These are phyloP conservation scores for Phortica magna DNA, from an alignment of 2,888 invertebrate species.

Conservation along the genomic window DNA sequence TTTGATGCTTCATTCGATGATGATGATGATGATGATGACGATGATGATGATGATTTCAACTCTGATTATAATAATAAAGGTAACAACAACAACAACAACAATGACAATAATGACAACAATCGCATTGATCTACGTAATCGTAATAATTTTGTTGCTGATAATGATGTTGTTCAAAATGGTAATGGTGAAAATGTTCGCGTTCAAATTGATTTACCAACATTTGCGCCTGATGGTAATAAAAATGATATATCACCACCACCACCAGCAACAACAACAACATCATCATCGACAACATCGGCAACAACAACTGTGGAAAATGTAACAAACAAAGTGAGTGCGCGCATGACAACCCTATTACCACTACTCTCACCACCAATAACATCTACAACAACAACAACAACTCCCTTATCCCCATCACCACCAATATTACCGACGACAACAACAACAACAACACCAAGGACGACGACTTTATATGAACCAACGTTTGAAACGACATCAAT, in stretches of 20 bases:
- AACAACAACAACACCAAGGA: conserved; percentile 35
- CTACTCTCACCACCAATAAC: conserved; percentile 35
- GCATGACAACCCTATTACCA: conserved; percentile 48
- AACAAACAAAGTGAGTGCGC: conserved; percentile 67
- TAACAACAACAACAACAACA: not conserved
- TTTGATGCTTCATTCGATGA: conserved; percentile 79
- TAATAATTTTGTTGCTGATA: conserved; percentile 38
- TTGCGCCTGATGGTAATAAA: conserved; percentile 82
- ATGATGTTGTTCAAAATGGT: conserved; percentile 59
- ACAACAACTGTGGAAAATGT: conserved; percentile 29
- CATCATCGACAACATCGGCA: conserved; percentile 48
- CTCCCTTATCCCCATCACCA: conserved; percentile 41
- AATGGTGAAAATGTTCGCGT: conserved; percentile 79
- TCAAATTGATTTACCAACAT: conserved; percentile 83
- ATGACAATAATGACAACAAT: conserved; percentile 26
- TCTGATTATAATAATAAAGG: conserved; percentile 49
- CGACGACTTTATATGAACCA: conserved; percentile 33
- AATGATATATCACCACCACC: no score
- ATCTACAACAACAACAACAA: conserved; percentile 47
- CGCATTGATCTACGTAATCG: conserved; percentile 23
- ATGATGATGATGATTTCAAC: conserved; percentile 60
- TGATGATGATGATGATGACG: conserved; percentile 78
- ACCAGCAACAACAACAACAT: conserved; percentile 40
- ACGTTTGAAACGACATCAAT: conserved; percentile 18
- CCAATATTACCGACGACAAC: conserved; percentile 43